Evolutionary conservation across 2,113 vertebrate species (phyloP), one percentile per base, ranked within the genome.

Genomic region (Aegotheles bennettii): DNA sequence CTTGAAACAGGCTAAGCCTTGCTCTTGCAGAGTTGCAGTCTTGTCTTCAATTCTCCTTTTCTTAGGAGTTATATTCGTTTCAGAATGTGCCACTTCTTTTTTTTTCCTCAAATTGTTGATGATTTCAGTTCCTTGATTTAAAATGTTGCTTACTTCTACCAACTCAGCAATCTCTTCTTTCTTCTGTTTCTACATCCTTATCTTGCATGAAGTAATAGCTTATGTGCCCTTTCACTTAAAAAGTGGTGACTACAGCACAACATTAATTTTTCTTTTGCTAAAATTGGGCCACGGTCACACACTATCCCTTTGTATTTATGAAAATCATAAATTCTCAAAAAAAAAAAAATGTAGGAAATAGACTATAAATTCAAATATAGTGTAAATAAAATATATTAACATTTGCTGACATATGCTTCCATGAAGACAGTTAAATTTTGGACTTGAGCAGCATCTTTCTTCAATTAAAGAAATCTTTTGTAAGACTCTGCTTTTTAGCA

Each of bases 121-220:
- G n/a, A 67, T 90, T 93, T 86, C 4, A 9, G 42, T 86, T 92
- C 33, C 59, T 88, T 84, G 76, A 81, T 93, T 91, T 92, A 90
- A 95, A 94, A 65, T 69, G 63, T 76, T 93, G 68, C 60, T 74
- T 54, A 74, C 50, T 88, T 93, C 17, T 77, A 20, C 59, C 45
- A 54, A 75, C 50, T 86, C 63, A 67, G 85, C 54, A 2, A 28
- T 83, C 23, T 84, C 18, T 40, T 73, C 24, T 89, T 79, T 68
- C 23, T 91, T 77, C 61, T 67, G 3, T 90, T 97, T 90, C 76
- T 77, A 4, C 26, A 38, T 77, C 24, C 16, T 90, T 77, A 16
- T 54, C 16, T 81, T 93, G 26, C 42, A 51, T 35, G 9, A 50
- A 90, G 45, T 65, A 90, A 67, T 65, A 83, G 35, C 29, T 71